Evolutionary conservation across 2,888 invertebrate genomes (phyloP).

Genomic region (Entomobrya multifasciata): DNA sequence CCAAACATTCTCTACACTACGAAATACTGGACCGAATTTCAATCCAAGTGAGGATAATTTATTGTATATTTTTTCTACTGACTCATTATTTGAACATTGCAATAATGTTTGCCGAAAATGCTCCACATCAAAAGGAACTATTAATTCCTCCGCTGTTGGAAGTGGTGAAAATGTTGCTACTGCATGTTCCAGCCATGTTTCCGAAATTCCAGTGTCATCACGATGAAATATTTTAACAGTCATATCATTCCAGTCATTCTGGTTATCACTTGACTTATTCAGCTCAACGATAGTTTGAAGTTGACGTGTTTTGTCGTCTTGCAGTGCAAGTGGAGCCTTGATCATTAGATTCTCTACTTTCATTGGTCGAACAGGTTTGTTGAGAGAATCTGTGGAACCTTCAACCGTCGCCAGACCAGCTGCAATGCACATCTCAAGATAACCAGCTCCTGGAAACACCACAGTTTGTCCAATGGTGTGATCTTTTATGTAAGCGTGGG

Average conservation of each 20-base stretch:
- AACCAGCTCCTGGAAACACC: slow-evolving; percentile 72
- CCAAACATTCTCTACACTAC: slow-evolving; percentile 30
- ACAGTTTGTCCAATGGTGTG: slow-evolving; percentile 70
- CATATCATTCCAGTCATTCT: slow-evolving; percentile 10
- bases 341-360: slow-evolving; percentile 68
- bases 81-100: too few relatives aligned
- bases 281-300: slow-evolving; percentile 39
- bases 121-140: background rate
- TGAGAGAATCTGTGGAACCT: slow-evolving; percentile 9
- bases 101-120: background rate
- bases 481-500: too few relatives aligned
- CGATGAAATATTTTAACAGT: slow-evolving; percentile 12
- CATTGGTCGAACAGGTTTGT: slow-evolving; percentile 59
- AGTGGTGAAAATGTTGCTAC: slow-evolving; percentile 17
- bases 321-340: slow-evolving; percentile 59
- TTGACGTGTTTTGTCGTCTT: slow-evolving; percentile 47
- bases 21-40: slow-evolving; percentile 52
- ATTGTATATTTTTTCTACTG: slow-evolving; percentile 14
- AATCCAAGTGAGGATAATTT: slow-evolving; percentile 16
- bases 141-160: background rate
- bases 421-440: slow-evolving; percentile 66
- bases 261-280: background rate
- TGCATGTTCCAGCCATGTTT: slow-evolving; percentile 32
- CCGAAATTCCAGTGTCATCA: background rate
- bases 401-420: slow-evolving; percentile 67